phyloP scores from a whole-genome alignment of 2,888 invertebrate genomes.

The Lycocerus yunnanus region DNA sequence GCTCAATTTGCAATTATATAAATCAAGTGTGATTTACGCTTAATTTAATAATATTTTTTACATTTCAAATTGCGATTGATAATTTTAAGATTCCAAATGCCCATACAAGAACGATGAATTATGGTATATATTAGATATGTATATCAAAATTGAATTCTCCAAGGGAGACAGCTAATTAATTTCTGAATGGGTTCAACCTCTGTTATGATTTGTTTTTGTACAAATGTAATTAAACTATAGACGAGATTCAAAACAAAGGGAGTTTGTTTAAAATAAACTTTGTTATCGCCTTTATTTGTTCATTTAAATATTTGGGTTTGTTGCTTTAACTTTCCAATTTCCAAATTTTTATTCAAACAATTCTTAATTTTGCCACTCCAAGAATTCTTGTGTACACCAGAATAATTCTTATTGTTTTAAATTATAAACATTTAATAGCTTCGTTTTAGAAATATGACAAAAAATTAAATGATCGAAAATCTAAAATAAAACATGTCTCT shows the following conservation, averaged over 20 bases:
- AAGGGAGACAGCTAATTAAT: slow-evolving; percentile 36
- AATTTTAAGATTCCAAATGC: slow-evolving; percentile 4
- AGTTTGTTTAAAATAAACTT: neutral
- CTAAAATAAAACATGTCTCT: neutral
- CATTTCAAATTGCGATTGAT: neutral
- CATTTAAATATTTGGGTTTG: slow-evolving; percentile 7
- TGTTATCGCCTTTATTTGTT: slow-evolving; percentile 13
- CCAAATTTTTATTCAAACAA: neutral
- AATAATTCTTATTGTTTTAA: neutral
- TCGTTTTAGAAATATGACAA: neutral
- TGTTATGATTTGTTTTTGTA: slow-evolving; percentile 35
- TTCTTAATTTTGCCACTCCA: neutral
- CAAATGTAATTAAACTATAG: slow-evolving; percentile 34
- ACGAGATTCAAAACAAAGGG: slow-evolving; percentile 22
- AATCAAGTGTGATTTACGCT: neutral
- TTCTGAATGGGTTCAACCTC: slow-evolving; percentile 36
- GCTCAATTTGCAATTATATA: neutral
- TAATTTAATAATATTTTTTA: neutral
- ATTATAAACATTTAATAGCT: neutral
- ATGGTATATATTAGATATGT: slow-evolving; percentile 20
- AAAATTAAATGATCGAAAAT: neutral
- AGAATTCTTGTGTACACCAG: neutral
- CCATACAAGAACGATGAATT: slow-evolving; percentile 25
- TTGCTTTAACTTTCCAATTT: neutral
- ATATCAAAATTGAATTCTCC: slow-evolving; percentile 25